Base-by-base conservation (phyloP, 2,888 invertebrate species). In the Petrolisthes manimaculis region DNA sequence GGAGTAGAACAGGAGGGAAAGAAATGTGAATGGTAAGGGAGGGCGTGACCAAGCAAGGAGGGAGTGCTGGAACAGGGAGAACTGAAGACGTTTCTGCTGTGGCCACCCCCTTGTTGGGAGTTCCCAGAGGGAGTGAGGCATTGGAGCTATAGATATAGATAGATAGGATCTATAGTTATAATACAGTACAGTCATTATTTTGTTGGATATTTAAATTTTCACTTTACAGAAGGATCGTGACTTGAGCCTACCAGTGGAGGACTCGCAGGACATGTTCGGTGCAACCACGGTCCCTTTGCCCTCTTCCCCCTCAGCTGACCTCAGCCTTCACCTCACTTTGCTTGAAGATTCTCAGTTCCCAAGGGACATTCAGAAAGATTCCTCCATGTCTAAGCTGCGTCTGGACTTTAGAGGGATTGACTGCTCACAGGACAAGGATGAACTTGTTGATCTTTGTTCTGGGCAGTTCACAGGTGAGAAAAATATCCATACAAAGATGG, bases 341-440 rank as follows among this genome's bases (percentile, higher is more conserved):
- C 14, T 89, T n/a, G 67, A 87, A 61, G 80, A 85, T 81, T 83
- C 92, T 67, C 89, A 89, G 80, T 78, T 85, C n/a, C 74, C 74
- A n/a, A 78, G 67, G 9, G 84, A 84, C 79, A 61, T 84, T 8
- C 84, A 54, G 21, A 80, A 84, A 61, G 81, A 82, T 69, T 55
- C 61, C 24, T 37, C 83, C 9, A 37, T 83, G 18, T 21, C 74
- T 8, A 88, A 84, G 67, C n/a, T 88, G 61, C 55, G 78, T 21
- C 83, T 83, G 5, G 86, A 88, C 82, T 86, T 88, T 53, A 56
- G 77, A 69, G 84, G 86, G 12, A 74, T 86, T 54, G 71, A 79
- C 1, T 77, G 54, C 56, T 83, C 86, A 6, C 88, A 88, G 67
- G 86, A 85, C 51, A 81, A 78, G 37, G 84, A 84, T 78, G 89